Evolutionary conservation across 2,113 vertebrate genomes (phyloP), one percentile per base, ranked within the genome.

Genomic region (Psilopogon haemacephalus): DNA sequence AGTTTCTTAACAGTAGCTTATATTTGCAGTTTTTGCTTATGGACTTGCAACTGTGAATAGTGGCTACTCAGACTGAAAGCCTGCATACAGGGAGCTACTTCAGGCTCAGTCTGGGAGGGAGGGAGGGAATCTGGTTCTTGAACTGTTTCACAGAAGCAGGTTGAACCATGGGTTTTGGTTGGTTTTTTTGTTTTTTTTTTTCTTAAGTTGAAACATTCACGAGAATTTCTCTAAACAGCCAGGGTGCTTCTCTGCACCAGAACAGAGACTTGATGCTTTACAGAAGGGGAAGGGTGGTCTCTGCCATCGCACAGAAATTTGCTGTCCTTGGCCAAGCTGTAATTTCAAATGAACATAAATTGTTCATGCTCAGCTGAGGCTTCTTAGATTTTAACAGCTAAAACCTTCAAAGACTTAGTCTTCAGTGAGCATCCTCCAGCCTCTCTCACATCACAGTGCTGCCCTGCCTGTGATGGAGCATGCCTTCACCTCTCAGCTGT

Each of bases 91-190:
- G 23, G 9, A 73, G 8, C 38, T 65, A 65, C 67, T 81, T 84
- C 48, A 62, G 42, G 58, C 54, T 79, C 16, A 42, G 24, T 54
- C 35, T 75, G 75, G 26, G 13, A 60, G 20, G 9, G 52, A 68
- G 26, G 28, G 55, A 72, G n/a, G 27, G 54, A 27, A 7, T 38
- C 13, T 82, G 63, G 11, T 17, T 74, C 67, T 52, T 74, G 14
- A 38, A 27, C 48, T 68, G 9, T 74, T 89, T 33, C 58, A 54
- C 46, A 46, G 59, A 54, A 72, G 15, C 16, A 38, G 23, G 33
- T 32, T 0, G 1, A 78, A 78, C 48, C 0, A 0, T 60, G 3
- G 0, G 16, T 14, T 32, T n/a, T n/a, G n/a, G n/a, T n/a, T n/a
- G n/a, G n/a, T n/a, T n/a, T n/a, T n/a, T n/a, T n/a, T n/a, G n/a